Conservation (phyloP, 2,797 vertebrate genomes). For the Tapirus indicus region DNA sequence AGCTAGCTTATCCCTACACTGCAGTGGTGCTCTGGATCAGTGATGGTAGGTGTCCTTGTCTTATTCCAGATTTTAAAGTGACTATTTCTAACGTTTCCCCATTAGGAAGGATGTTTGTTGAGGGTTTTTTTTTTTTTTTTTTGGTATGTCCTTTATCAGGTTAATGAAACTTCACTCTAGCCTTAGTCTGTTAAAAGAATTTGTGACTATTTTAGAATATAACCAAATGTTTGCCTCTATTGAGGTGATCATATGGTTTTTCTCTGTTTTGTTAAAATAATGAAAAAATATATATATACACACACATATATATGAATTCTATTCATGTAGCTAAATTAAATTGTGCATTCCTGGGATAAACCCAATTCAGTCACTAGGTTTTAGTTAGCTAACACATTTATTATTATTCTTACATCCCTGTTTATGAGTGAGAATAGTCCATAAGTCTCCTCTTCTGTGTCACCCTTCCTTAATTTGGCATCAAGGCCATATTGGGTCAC, state of each 20-base stretch:
- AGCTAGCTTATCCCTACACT: not conserved
- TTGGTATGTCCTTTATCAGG: not conserved
- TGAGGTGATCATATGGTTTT: not conserved
- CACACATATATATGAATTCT: not conserved
- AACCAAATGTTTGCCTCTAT: not conserved
- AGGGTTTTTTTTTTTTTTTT: not conserved
- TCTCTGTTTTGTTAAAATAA: not conserved
- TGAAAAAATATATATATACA: too few relatives aligned
- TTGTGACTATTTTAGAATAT: not conserved
- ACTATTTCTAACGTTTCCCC: too few relatives aligned
- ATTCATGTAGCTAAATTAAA: not conserved
- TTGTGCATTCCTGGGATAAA: not conserved
- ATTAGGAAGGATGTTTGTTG: not conserved
- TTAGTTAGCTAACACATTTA: not conserved
- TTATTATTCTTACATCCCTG: not conserved
- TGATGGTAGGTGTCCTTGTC: not conserved
- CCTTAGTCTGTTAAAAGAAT: not conserved
- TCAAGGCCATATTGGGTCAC: not conserved
- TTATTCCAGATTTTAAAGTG: not conserved
- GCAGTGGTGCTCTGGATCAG: not conserved
- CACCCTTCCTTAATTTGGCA: not conserved
- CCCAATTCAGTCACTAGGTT: not conserved
- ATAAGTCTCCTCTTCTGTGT: not conserved
- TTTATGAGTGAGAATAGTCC: not conserved
- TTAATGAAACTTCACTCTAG: not conserved